Base-by-base conservation (phyloP, 2,797 vertebrate genomes). In the Eulemur coronatus region DNA sequence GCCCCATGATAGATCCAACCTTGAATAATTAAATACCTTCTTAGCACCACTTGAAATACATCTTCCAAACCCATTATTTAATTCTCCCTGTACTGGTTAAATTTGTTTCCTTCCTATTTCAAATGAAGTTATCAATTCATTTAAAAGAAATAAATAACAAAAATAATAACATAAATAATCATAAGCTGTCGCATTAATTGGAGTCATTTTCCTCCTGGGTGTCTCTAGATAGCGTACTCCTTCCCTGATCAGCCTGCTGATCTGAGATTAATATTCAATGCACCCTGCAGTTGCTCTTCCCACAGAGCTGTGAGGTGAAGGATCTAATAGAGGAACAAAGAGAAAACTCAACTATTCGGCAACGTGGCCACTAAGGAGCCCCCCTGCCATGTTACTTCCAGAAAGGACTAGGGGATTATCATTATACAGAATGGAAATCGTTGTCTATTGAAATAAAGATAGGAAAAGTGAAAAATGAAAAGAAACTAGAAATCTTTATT, bases 91-190 rank as follows among this genome's bases (percentile, higher is more conserved):
- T 57, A 76, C 48, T 89, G 80, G 55, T 90, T 52, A 82, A 92
- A 93, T 95, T 50, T 81, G 95, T 70, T 96, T 73, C 10, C 89
- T 95, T 91, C 80, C 22, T 50, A 30, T 92, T 93, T 95, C 87
- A 96, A 96, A 90, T 90, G 22, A 96, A 94, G 67, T 81, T 85
- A 95, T 92, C 94, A 92, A 89, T 94, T 30, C 26, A 18, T 55
- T 90, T 95, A 57, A 81, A 94, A 84, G 43, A 86, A 91, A 89
- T 8, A 18, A 85, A 79, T 70, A 87, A n/a, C 33, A 80, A 73
- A 69, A 96, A 95, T 57, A 86, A 89, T 61, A 94, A 91, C 73
- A 94, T 87, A 96, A 96, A 97, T 95, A 94, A 97, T 92, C 90
- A 92, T 94, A 90, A 94, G 55, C 50, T 95, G 38, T 86, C 90